Base-by-base conservation (phyloP, 2,113 vertebrate genomes). In the Clarias macrocephalus region DNA sequence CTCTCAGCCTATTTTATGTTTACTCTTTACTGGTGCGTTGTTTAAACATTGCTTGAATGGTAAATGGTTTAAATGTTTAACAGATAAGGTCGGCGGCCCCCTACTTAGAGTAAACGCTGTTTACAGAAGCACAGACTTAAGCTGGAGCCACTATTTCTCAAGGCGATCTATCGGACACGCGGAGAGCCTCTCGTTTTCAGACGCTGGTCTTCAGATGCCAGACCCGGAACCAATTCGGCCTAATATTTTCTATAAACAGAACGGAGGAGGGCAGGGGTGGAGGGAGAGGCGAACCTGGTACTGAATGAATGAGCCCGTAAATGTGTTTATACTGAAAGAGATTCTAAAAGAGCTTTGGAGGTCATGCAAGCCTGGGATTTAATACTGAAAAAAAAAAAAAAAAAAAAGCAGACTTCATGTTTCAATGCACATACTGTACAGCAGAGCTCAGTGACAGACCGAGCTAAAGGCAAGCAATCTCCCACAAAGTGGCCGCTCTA, bases 281-380 rank as follows among this genome's bases (percentile, higher is more conserved):
- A 28, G 16, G 60, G 25, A 42, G 82, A 30, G 75, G 16, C n/a
- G 28, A 88, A 48, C 84, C 10, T 9, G 70, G 73, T 30, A 15
- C 83, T 82, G 82, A 85, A 75, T 82, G 82, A 60, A 28, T 42
- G 23, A 48, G 77, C 62, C 84, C 68, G 83, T 73, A 70, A 60
- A 83, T 77, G 89, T 94, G 93, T 95, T 95, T 92, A 94, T 88
- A 91, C 66, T 79, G 83, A 77, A 84, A 52, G 80, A 82, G 85
- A 91, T 89, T 89, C 89, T 85, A 89, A 91, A 91, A 94, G 94
- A 94, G 92, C 91, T 84, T 56, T 37, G 15, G 28, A 63, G 66
- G 84, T 91, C 89, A 21, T 42, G 79, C 23, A 88, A 92, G 91
- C 89, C 91, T 89, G 85, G 91, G 89, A 84, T 91, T 91, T 92